Conservation (phyloP, 1,140 invertebrate species). For the Andricus grossulariae region DNA sequence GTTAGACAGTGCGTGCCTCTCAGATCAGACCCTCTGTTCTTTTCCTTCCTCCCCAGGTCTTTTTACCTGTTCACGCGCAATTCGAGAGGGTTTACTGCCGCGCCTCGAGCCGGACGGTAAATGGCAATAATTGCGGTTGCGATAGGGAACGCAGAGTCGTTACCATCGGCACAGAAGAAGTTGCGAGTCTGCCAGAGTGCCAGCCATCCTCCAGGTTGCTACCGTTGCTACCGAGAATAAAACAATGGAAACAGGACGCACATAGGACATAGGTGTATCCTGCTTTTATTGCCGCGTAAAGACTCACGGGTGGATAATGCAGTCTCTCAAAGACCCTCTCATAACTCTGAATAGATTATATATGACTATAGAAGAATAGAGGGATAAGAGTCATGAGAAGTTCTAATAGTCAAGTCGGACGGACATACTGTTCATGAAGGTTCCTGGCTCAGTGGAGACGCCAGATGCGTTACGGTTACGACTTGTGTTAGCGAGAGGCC, state of each 20-base stretch:
- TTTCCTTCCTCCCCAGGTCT: background rate
- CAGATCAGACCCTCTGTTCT: conserved; percentile 24
- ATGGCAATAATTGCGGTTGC: conserved; percentile 67
- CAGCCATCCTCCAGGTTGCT: conserved; percentile 47
- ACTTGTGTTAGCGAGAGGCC: conserved; percentile 45
- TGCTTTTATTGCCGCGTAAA: conserved; percentile 71
- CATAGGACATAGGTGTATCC: conserved; percentile 52
- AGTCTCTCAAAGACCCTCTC: conserved; percentile 38
- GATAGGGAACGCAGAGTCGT: conserved; percentile 62
- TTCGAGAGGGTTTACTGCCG: conserved; percentile 49
- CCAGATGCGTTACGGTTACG: conserved; percentile 70
- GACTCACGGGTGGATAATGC: conserved; percentile 55
- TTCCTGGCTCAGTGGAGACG: conserved; percentile 46
- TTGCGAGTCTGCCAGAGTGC: conserved; percentile 39
- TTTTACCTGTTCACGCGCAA: conserved; percentile 41
- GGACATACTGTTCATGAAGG: conserved; percentile 35
- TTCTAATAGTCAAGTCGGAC: conserved; percentile 13
- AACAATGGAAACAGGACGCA: conserved; percentile 57
- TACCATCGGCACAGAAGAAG: conserved; percentile 61
- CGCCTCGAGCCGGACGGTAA: conserved; percentile 56
- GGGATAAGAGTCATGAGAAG: background rate
- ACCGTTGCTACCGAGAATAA: conserved; percentile 59
- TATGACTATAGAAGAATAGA: background rate
- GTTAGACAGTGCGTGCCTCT: conserved; percentile 20
- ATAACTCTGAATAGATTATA: background rate